Percentiles rank a stretch among this genome's conserved stretches.
phyloP scores from a whole-genome alignment of 1,140 invertebrate species.

The Heliconius hermathena region DNA sequence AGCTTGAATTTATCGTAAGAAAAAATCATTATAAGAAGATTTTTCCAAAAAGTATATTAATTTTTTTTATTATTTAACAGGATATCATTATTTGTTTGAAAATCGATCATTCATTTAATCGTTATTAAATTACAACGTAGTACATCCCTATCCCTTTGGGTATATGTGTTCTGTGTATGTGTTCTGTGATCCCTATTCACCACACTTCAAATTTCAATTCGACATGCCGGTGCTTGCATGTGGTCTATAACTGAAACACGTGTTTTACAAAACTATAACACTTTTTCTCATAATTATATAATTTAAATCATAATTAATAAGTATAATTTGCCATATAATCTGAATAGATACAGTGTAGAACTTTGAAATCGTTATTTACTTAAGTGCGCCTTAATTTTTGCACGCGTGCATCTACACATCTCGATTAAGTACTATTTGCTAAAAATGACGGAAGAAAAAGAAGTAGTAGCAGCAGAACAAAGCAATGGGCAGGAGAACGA shows the following conservation, averaged over 20 bases:
- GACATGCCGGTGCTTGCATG: conserved; percentile 24
- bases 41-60: background rate
- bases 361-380: background rate
- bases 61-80: background rate
- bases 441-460: conserved; percentile 70
- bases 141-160: no score
- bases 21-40: no score
- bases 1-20: no score
- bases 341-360: background rate
- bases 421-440: conserved; percentile 10
- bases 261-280: conserved; percentile 11
- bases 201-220: background rate
- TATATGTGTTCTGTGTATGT: no score
- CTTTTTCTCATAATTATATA: conserved; percentile 10
- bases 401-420: background rate
- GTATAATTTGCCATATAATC: background rate
- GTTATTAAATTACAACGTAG: background rate
- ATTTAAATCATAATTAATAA: background rate
- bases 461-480: conserved; percentile 40
- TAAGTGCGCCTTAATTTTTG: conserved; percentile 16
- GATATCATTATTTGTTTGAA: no score
- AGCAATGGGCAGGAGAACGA: conserved; percentile 51
- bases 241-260: conserved; percentile 31
- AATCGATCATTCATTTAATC: no score
- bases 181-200: background rate